These are phyloP conservation scores for Cuniculus paca DNA, from an alignment of 2,797 vertebrate species.

Conservation along the genomic window DNA sequence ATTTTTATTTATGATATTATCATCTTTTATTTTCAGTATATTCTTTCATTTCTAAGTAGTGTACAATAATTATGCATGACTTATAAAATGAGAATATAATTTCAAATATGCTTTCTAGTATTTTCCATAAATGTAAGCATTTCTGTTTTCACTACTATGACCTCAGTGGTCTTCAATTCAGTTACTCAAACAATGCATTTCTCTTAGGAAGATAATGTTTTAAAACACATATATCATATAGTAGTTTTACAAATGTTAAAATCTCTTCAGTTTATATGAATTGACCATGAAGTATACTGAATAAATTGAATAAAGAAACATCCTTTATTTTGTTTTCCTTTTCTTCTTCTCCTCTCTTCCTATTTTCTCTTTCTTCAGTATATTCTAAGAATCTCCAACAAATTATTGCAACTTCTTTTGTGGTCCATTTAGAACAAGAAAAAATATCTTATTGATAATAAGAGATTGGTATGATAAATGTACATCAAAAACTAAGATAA, in stretches of 20 bases:
- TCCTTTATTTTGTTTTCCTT: neutral
- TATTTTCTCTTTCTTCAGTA: neutral
- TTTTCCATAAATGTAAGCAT: slow-evolving; percentile 29
- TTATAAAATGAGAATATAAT: slow-evolving; percentile 30
- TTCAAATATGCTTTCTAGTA: neutral
- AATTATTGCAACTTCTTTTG: neutral
- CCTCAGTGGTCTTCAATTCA: neutral
- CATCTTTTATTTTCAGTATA: slow-evolving; percentile 3
- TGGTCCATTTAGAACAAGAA: neutral
- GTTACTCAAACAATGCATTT: neutral
- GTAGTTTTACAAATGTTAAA: neutral
- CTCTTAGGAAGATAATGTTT: neutral
- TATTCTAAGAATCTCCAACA: neutral
- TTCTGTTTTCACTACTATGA: neutral
- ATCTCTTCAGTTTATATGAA: slow-evolving; percentile 36
- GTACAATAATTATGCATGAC: neutral
- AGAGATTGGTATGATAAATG: slow-evolving; percentile 10
- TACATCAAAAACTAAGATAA: neutral
- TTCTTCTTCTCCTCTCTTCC: neutral
- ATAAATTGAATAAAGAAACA: neutral
- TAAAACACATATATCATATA: slow-evolving; percentile 15
- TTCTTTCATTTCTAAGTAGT: slow-evolving; percentile 3
- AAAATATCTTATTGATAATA: slow-evolving; percentile 8
- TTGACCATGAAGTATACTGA: slow-evolving; percentile 31
- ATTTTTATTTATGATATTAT: slow-evolving; percentile 5